Evolutionary conservation across 1,140 invertebrate species (phyloP).

Genomic region (Procambarus virginalis): DNA sequence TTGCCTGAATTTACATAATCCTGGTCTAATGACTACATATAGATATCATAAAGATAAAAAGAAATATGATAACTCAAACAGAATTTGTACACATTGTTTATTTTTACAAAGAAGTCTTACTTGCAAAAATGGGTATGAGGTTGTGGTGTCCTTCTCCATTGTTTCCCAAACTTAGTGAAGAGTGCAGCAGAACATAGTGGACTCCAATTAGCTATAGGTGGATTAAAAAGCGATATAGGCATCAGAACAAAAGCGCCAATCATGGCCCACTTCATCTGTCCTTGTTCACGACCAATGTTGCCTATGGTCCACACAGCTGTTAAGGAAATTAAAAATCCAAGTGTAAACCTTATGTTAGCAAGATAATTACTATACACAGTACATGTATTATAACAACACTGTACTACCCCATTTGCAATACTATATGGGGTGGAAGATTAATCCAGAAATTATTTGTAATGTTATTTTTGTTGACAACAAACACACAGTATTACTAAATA

Average conservation of each 20-base stretch:
- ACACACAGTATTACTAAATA: no score
- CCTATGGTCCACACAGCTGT: slow-evolving; percentile 91
- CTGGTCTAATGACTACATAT: no score
- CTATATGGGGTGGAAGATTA: no score
- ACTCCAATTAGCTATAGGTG: slow-evolving; percentile 59
- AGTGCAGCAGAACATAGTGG: slow-evolving; percentile 55
- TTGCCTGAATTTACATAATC: no score
- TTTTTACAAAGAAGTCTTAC: slow-evolving; percentile 71
- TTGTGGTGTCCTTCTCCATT: slow-evolving; percentile 82
- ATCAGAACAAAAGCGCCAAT: slow-evolving; percentile 80
- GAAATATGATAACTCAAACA: no score
- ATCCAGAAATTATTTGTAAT: no score
- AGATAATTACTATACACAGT: no score
- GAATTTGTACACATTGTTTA: no score
- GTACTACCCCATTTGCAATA: no score
- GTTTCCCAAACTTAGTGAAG: slow-evolving; percentile 83
- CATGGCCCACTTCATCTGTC: slow-evolving; percentile 81
- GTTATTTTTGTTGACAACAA: no score
- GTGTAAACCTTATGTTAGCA: background rate
- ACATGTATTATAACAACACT: no score
- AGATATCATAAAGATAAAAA: no score
- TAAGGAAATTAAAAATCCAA: slow-evolving; percentile 17
- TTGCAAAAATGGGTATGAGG: slow-evolving; percentile 75
- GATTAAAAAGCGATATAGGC: slow-evolving; percentile 78
- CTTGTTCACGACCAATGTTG: slow-evolving; percentile 89